Conservation (phyloP, 2,888 invertebrate species). For the Urechis unicinctus region DNA sequence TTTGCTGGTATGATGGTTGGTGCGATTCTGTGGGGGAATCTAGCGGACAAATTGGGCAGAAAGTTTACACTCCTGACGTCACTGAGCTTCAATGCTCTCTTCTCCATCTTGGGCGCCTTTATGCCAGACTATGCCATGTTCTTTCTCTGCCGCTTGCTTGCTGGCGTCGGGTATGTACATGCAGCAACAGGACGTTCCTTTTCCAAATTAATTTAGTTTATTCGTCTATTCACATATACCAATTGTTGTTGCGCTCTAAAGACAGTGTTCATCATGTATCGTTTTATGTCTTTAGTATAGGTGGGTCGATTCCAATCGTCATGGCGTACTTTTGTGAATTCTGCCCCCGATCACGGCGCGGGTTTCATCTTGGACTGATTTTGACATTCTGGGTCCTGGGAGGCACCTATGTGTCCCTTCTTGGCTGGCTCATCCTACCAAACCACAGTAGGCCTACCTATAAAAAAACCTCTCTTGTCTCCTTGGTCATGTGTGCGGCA, state of each 20-base stretch:
- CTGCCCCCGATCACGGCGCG: constrained; percentile 8
- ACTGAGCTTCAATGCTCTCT: constrained; percentile 5
- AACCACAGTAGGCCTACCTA: constrained; percentile 4
- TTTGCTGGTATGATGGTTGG: constrained; percentile 18
- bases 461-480: background rate
- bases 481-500: background rate
- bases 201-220: too few relatives aligned
- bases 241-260: background rate
- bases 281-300: constrained; percentile 12
- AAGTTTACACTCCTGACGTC: constrained; percentile 6
- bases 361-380: constrained; percentile 11
- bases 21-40: constrained; percentile 10
- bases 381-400: constrained; percentile 14
- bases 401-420: constrained; percentile 11
- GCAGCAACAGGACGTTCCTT: background rate
- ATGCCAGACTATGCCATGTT: constrained; percentile 13
- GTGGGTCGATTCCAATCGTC: constrained; percentile 15
- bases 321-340: constrained; percentile 15
- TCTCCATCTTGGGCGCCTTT: constrained; percentile 10
- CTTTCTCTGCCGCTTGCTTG: constrained; percentile 11
- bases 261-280: background rate
- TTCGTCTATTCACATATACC: too few relatives aligned
- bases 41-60: constrained; percentile 13
- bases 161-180: constrained; percentile 16
- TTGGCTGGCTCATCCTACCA: constrained; percentile 17